Evolutionary conservation across 2,113 vertebrate genomes (phyloP).

Genomic region (Lonchura striata): DNA sequence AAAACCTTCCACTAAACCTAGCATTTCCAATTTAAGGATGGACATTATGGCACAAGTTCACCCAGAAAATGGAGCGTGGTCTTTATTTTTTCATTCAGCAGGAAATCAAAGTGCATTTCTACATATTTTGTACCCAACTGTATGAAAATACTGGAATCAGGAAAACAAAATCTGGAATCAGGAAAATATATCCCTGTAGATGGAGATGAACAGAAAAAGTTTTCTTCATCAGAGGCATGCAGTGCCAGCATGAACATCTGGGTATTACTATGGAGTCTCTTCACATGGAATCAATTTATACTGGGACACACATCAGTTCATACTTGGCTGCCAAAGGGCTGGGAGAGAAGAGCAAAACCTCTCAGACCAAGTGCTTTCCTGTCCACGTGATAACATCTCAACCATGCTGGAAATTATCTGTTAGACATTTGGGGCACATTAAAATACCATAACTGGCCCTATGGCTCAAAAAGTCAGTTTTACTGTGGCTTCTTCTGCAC

Average conservation of each 20-base stretch:
- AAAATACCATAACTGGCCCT: not conserved
- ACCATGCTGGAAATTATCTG: not conserved
- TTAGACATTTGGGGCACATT: not conserved
- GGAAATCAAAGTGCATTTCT: not conserved
- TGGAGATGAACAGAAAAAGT: not conserved
- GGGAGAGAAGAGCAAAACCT: not conserved
- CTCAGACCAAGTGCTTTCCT: not conserved
- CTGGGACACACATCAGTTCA: not conserved
- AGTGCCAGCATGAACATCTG: not conserved
- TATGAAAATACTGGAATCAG: not conserved
- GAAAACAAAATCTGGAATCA: not conserved
- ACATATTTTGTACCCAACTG: not conserved
- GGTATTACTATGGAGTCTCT: not conserved
- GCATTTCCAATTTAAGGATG: not conserved
- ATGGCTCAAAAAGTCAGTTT: not conserved
- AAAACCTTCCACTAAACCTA: not conserved
- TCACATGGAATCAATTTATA: not conserved
- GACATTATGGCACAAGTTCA: not conserved
- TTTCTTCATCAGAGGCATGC: not conserved
- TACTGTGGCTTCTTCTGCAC: not conserved
- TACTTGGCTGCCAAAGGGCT: not conserved
- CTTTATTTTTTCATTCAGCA: not conserved
- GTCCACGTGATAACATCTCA: not conserved
- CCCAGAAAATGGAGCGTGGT: not conserved
- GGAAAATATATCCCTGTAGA: not conserved